Base-by-base conservation (phyloP, 2,888 invertebrate genomes). In the Pammene aurita region DNA sequence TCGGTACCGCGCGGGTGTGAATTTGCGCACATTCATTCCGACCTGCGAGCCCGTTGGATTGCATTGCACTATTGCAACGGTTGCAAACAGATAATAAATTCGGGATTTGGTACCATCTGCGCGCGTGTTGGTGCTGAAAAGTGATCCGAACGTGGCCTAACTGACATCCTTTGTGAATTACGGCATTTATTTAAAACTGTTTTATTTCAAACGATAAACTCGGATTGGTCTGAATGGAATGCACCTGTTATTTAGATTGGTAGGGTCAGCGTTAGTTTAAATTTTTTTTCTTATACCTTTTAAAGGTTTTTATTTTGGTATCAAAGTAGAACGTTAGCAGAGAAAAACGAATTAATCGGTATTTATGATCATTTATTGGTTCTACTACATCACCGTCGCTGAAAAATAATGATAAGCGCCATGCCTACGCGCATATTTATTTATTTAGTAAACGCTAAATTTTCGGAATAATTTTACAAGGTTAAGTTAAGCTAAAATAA, bases 11-110 rank as follows among this genome's bases (percentile, higher is more conserved):
- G 77, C 78, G 72, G 76, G 80, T 77, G 81, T 74, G 78, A 82
- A 85, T 84, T 81, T 77, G 77, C 76, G 75, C 77, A 79, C 81
- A 83, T 84, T 81, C 82, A 85, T 86, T 82, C 75, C 75, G 66
- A 72, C 72, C 73, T 74, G 76, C 77, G 78, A 83, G 26, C 26
- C 81, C 79, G 78, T 78, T 73, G 80, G 77, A 86, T 84, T 84
- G 80, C 82, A 82, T 76, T 75, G 79, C 79, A 80, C 76, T 82
- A 75, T 78, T 76, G 58, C 78, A 84, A 86, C 83, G 84, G 85
- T 81, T 81, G 84, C 85, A 87, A 87, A 88, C 86, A 86, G 86
- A 88, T 89, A 89, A 88, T 89, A 89, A 88, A 89, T 88, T 87
- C 83, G 75, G 88, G 86, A 84, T 88, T 85, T 84, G 76, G 75